Conservation (phyloP, 1,140 invertebrate genomes). For the Drosophila repletoides region DNA sequence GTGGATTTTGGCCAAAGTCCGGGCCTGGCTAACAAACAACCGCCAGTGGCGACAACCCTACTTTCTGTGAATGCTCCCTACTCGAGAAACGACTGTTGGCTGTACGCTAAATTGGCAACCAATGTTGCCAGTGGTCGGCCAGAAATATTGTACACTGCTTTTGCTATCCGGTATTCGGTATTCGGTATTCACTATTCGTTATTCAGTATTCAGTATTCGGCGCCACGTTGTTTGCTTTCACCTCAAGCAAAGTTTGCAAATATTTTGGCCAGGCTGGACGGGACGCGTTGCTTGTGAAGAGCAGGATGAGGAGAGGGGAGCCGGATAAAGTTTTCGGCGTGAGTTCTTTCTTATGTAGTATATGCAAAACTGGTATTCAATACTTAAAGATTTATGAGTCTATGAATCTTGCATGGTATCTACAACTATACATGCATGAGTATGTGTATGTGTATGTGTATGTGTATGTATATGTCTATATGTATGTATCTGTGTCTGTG, state of each 20-base stretch:
- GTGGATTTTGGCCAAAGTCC: slow-evolving; percentile 55
- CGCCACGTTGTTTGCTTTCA: slow-evolving; percentile 78
- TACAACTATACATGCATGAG: slow-evolving; percentile 21
- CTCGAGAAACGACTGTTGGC: slow-evolving; percentile 44
- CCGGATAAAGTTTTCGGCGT: slow-evolving; percentile 74
- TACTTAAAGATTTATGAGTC: slow-evolving; percentile 80
- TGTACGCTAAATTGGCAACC: slow-evolving; percentile 69
- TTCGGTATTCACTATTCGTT: no score
- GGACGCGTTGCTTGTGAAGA: not conserved
- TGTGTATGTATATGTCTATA: no score
- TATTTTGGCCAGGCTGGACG: slow-evolving; percentile 26
- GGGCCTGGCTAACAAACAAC: slow-evolving; percentile 29
- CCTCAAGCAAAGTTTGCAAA: slow-evolving; percentile 72
- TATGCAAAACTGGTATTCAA: slow-evolving; percentile 80
- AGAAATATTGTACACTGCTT: slow-evolving; percentile 49
- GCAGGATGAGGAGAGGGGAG: slow-evolving; percentile 3
- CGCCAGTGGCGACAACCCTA: slow-evolving; percentile 33
- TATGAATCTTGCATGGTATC: slow-evolving; percentile 73
- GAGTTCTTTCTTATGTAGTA: slow-evolving; percentile 63
- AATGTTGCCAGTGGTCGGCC: slow-evolving; percentile 48
- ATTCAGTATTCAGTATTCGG: slow-evolving; percentile 57
- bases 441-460: slow-evolving; percentile 5
- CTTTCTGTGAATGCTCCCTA: not conserved
- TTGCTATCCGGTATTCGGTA: no score
- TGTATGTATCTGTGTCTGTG: slow-evolving; percentile 9